These are phyloP conservation scores for Drosophila eohydei DNA, from an alignment of 2,888 invertebrate species.

Conservation along the genomic window DNA sequence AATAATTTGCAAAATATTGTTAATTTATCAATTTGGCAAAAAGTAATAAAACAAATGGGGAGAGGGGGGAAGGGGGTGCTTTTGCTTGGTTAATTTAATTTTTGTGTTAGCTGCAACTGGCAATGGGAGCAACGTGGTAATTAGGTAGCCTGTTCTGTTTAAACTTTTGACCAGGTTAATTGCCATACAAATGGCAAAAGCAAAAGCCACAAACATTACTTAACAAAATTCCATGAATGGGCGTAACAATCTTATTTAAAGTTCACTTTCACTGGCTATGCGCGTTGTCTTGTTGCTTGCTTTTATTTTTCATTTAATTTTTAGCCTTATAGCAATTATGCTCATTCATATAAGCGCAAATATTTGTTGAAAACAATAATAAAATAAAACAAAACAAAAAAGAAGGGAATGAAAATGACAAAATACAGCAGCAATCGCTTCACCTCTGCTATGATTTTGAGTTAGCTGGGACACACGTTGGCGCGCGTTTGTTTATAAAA, in stretches of 20 bases:
- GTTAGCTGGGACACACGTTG: conserved; percentile 18
- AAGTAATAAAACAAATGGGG: background rate
- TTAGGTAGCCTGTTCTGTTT: conserved; percentile 33
- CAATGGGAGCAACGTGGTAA: conserved; percentile 2
- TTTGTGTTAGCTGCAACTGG: conserved; percentile 3
- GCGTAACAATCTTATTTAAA: conserved; percentile 31
- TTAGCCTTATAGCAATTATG: conserved; percentile 49
- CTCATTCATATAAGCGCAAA: conserved; percentile 28
- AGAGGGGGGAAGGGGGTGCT: background rate
- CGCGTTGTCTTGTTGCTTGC: conserved; percentile 1
- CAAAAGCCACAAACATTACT: conserved; percentile 9
- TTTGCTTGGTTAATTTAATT: background rate
- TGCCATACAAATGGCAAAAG: conserved; percentile 22
- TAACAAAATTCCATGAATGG: conserved; percentile 41
- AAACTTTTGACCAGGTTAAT: conserved; percentile 17
- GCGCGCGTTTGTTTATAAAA: conserved; percentile 35
- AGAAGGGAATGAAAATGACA: background rate
- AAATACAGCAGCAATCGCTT: conserved; percentile 33
- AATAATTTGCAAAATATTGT: background rate
- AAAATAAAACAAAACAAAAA: conserved; percentile 19
- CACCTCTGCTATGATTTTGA: conserved; percentile 43
- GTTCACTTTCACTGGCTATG: conserved; percentile 58
- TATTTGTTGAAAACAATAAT: conserved; percentile 41
- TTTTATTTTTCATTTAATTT: conserved; percentile 22
- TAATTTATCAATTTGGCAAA: background rate